Evolutionary conservation across 1,140 invertebrate genomes (phyloP).

Genomic region (Drosophila repleta): DNA sequence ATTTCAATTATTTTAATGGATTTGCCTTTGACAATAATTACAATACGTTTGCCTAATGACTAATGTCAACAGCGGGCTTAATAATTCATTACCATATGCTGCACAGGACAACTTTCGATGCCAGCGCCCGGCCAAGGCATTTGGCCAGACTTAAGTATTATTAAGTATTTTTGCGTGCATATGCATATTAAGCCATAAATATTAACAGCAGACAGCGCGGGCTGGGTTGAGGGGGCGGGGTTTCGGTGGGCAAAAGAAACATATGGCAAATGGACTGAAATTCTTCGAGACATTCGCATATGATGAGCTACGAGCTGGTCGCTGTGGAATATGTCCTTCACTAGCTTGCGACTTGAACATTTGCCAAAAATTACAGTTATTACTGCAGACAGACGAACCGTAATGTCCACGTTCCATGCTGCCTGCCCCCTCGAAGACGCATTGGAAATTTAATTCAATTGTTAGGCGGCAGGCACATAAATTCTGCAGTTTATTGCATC

Average conservation of each 20-base stretch:
- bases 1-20: conserved; percentile 1
- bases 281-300: conserved; percentile 37
- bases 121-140: conserved; percentile 23
- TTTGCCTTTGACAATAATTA: conserved; percentile 6
- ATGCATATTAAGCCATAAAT: conserved; percentile 80
- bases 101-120: conserved; percentile 19
- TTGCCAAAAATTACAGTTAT: conserved; percentile 82
- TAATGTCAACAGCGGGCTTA: conserved; percentile 43
- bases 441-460: conserved; percentile 81
- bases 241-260: conserved; percentile 10
- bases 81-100: conserved; percentile 66
- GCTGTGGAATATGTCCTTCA: not conserved
- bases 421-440: conserved; percentile 46
- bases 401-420: conserved; percentile 19
- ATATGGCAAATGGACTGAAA: conserved; percentile 49
- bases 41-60: conserved; percentile 14
- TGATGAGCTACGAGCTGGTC: conserved; percentile 32
- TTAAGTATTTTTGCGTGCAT: conserved; percentile 63
- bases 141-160: conserved; percentile 62
- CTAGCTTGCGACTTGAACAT: conserved; percentile 47
- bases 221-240: not conserved
- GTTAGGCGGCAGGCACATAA: conserved; percentile 69
- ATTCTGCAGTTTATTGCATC: conserved; percentile 80
- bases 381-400: conserved; percentile 72
- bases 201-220: conserved; percentile 42